Conservation (phyloP, 1,140 invertebrate species). For the Cyclina sinensis region DNA sequence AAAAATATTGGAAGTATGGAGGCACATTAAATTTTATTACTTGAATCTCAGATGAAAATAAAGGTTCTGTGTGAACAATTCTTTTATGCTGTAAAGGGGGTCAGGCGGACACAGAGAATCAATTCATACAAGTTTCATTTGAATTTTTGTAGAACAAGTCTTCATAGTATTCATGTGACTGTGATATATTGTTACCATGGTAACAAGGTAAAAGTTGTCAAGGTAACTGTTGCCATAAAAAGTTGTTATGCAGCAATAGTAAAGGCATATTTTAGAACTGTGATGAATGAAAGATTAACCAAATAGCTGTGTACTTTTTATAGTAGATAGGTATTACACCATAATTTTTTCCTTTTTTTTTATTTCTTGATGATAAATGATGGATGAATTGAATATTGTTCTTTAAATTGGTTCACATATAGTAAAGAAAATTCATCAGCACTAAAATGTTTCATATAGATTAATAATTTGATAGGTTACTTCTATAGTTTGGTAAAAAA, state of each 20-base stretch:
- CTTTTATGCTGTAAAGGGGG: no score
- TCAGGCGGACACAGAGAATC: not conserved
- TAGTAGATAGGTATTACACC: not conserved
- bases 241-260: conserved; percentile 26
- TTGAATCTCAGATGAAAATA: no score
- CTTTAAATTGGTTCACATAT: no score
- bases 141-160: not conserved
- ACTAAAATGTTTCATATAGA: no score
- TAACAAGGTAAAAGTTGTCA: not conserved
- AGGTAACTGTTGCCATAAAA: conserved; percentile 46
- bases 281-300: not conserved
- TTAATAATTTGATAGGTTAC: no score
- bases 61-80: no score
- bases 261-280: not conserved
- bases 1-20: no score
- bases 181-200: conserved; percentile 63
- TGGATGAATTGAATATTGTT: no score
- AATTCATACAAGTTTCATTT: not conserved
- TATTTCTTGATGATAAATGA: no score
- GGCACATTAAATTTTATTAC: no score
- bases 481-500: no score
- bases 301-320: not conserved
- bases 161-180: conserved; percentile 66
- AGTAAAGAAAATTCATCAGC: no score
- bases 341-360: not conserved